phyloP scores from a whole-genome alignment of 1,140 invertebrate genomes.

The Drosophila fuyamai region DNA sequence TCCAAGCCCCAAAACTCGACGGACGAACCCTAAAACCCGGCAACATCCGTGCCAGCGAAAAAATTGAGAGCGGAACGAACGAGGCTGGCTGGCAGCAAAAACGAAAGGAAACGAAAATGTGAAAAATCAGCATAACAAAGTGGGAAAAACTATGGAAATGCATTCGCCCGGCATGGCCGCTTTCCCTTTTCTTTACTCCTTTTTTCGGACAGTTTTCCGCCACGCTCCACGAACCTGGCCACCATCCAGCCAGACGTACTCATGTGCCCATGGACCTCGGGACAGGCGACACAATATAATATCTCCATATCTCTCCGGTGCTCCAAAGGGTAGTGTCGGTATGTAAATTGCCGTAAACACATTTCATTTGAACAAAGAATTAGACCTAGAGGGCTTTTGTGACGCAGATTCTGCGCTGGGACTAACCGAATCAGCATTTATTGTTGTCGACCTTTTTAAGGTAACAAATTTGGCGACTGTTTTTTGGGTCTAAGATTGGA shows the following conservation, averaged over 20 bases:
- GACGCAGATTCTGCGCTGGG: not conserved
- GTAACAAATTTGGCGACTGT: not conserved
- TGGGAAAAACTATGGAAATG: constrained; percentile 68
- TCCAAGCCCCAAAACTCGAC: constrained; percentile 16
- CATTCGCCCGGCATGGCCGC: constrained; percentile 51
- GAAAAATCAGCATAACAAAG: constrained; percentile 78
- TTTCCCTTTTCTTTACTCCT: constrained; percentile 30
- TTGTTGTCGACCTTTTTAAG: constrained; percentile 22
- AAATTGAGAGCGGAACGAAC: constrained; percentile 68
- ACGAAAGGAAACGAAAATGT: constrained; percentile 48
- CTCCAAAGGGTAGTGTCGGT: constrained; percentile 5
- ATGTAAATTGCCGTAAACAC: constrained; percentile 52
- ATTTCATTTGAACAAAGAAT: constrained; percentile 50
- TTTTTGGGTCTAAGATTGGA: not conserved
- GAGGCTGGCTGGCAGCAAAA: constrained; percentile 30
- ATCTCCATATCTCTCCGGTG: constrained; percentile 8
- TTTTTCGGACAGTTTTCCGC: constrained; percentile 16
- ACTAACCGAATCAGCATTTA: constrained; percentile 22
- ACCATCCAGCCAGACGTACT: constrained; percentile 45
- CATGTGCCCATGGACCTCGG: constrained; percentile 22
- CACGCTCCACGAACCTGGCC: constrained; percentile 49
- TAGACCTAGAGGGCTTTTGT: constrained; percentile 29
- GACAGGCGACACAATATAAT: constrained; percentile 47
- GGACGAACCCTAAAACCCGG: constrained; percentile 21
- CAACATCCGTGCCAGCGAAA: constrained; percentile 48